Evolutionary conservation across 2,888 invertebrate genomes (phyloP).

Genomic region (Drosophila prostipennis): DNA sequence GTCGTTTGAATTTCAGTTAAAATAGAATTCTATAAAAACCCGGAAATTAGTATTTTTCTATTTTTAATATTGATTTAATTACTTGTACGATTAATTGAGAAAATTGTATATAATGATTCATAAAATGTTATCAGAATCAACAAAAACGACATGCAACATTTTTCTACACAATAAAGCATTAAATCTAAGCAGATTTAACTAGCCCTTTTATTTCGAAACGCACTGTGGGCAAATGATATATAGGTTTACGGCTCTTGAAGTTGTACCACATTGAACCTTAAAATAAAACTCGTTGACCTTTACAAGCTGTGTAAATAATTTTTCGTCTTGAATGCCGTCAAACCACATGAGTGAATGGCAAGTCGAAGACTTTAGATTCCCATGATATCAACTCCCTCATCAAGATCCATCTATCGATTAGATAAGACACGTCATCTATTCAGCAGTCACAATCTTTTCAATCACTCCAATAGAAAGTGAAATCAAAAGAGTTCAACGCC

Average conservation of each 20-base stretch:
- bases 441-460: slow-evolving; percentile 17
- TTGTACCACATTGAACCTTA: slow-evolving; percentile 61
- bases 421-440: slow-evolving; percentile 24
- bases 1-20: no score
- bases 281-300: slow-evolving; percentile 69
- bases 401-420: slow-evolving; percentile 12
- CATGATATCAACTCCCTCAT: slow-evolving; percentile 4
- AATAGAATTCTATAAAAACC: no score
- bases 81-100: no score
- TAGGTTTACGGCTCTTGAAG: slow-evolving; percentile 53
- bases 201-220: slow-evolving; percentile 12
- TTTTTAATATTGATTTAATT: background rate
- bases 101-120: no score
- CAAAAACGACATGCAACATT: no score
- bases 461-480: slow-evolving; percentile 57
- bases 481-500: slow-evolving; percentile 60
- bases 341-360: slow-evolving; percentile 35
- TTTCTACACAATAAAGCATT: background rate
- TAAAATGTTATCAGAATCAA: background rate
- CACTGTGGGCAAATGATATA: slow-evolving; percentile 40
- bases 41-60: no score
- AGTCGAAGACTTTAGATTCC: slow-evolving; percentile 16
- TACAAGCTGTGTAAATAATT: slow-evolving; percentile 61
- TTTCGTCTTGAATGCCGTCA: slow-evolving; percentile 46
- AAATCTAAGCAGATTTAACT: background rate